phyloP scores from a whole-genome alignment of 2,888 invertebrate species.

The Spodoptera exigua region DNA sequence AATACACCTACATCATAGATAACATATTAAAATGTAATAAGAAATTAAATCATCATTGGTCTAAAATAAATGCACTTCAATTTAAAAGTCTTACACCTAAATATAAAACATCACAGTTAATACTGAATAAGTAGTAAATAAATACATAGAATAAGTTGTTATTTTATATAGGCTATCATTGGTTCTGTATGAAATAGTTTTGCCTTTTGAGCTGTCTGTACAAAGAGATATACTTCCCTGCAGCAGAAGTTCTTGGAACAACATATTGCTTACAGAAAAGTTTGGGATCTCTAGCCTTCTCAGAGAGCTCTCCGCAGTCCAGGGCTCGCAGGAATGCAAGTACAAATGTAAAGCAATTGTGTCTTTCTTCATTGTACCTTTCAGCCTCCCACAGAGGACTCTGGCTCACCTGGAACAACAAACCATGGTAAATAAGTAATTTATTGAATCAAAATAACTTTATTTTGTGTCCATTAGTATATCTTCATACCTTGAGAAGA shows the following conservation, averaged over 20 bases:
- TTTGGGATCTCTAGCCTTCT: constrained; percentile 91
- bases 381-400: constrained; percentile 91
- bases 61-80: constrained; percentile 85
- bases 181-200: constrained; percentile 84
- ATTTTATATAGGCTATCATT: constrained; percentile 72
- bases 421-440: constrained; percentile 4
- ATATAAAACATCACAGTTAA: constrained; percentile 87
- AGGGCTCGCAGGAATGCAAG: constrained; percentile 93
- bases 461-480: constrained; percentile 10
- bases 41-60: constrained; percentile 79
- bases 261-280: constrained; percentile 94
- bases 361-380: constrained; percentile 92
- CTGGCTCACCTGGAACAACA: constrained; percentile 81
- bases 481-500: constrained; percentile 87
- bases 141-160: constrained; percentile 68
- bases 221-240: constrained; percentile 95
- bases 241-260: constrained; percentile 94
- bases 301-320: constrained; percentile 92
- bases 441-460: constrained; percentile 1
- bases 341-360: constrained; percentile 97
- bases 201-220: constrained; percentile 92
- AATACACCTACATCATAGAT: constrained; percentile 51
- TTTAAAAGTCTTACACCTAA: constrained; percentile 79
- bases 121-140: constrained; percentile 83
- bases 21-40: constrained; percentile 57